phyloP scores from a whole-genome alignment of 2,113 vertebrate genomes.

The Cochlearius cochlearius region DNA sequence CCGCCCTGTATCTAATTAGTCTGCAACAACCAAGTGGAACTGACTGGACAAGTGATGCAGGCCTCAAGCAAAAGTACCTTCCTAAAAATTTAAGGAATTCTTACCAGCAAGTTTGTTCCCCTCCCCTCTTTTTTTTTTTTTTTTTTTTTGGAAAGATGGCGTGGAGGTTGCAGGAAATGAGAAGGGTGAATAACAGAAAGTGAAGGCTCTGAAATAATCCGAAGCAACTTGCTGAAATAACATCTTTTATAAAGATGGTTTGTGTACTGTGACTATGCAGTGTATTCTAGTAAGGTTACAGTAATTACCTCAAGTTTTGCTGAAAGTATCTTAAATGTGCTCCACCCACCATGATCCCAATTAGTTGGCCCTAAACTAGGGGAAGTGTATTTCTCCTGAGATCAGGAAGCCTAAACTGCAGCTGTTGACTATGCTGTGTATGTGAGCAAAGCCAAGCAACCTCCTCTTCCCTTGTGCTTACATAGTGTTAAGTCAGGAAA shows the following conservation, averaged over 20 bases:
- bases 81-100: neutral
- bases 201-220: neutral
- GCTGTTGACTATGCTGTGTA: neutral
- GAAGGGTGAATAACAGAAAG: neutral
- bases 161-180: neutral
- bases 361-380: neutral
- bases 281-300: neutral
- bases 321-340: neutral
- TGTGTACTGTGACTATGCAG: neutral
- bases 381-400: constrained; percentile 1
- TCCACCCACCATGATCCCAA: neutral
- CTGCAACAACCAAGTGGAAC: neutral
- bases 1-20: neutral
- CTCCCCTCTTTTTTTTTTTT: too few relatives aligned
- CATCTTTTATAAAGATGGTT: neutral
- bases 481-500: neutral
- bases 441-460: neutral
- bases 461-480: neutral
- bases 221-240: neutral
- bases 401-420: neutral
- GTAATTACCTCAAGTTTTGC: neutral
- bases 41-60: neutral
- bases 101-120: neutral
- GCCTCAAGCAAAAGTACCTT: neutral
- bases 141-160: neutral